A percentile compares a stretch with the other conserved stretches of the same genome.
Conservation (phyloP, 2,888 invertebrate genomes). For the Hydropsyche betteni region DNA sequence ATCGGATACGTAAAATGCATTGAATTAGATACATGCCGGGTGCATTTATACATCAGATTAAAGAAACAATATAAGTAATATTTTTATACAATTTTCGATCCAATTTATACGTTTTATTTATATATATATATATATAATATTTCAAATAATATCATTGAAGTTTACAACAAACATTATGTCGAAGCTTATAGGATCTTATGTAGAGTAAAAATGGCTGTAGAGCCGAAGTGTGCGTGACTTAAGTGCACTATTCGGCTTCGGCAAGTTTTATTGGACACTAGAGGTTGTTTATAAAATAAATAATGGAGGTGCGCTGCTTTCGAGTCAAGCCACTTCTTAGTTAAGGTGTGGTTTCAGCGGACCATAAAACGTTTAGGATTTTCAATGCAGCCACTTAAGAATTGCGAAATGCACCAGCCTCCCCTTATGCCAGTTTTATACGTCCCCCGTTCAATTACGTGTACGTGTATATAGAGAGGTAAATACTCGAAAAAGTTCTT, state of each 20-base stretch:
- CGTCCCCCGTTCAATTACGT: not conserved
- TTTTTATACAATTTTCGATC: too few species aligned
- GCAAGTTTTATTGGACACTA: conserved; percentile 45
- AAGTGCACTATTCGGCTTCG: conserved; percentile 40
- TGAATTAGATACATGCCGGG: not conserved
- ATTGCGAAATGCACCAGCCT: conserved; percentile 3
- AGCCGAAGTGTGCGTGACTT: conserved; percentile 29
- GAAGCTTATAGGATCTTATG: too few species aligned
- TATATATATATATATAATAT: too few species aligned
- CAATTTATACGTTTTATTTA: too few species aligned
- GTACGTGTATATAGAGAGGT: not conserved
- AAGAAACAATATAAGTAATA: not conserved
- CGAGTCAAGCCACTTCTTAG: conserved; percentile 14
- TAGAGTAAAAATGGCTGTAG: too few species aligned
- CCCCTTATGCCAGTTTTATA: not conserved
- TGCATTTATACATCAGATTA: too few species aligned
- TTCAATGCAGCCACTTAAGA: conserved; percentile 38
- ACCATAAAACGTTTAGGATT: conserved; percentile 46
- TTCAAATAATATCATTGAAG: too few species aligned
- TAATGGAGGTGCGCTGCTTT: conserved; percentile 32
- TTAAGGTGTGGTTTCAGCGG: conserved; percentile 17
- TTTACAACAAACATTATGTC: too few species aligned
- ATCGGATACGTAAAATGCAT: not conserved
- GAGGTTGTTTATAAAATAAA: conserved; percentile 47
- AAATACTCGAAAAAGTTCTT: not conserved